Evolutionary conservation across 1,140 invertebrate genomes (phyloP).

Genomic region (Apis cerana): DNA sequence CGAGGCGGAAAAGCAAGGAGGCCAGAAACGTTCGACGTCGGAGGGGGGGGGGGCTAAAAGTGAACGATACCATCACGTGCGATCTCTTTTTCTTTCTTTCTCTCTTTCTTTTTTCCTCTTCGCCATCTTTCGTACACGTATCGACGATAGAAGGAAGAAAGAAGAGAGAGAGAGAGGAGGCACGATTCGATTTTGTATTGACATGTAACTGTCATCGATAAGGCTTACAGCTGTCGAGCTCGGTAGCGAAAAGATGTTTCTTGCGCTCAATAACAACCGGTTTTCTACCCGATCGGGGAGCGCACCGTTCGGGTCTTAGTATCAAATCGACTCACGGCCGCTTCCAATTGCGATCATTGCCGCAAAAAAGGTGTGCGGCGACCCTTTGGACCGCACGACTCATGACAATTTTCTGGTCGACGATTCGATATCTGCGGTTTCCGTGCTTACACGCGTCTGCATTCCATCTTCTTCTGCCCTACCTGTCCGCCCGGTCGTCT

Average conservation of each 20-base stretch:
- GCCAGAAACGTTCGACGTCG: too few relatives aligned
- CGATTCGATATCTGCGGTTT: slow-evolving; percentile 53
- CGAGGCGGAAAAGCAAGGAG: too few relatives aligned
- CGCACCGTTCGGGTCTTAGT: slow-evolving; percentile 49
- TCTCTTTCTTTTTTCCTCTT: too few relatives aligned
- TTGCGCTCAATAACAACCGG: slow-evolving; percentile 58
- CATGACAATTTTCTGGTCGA: slow-evolving; percentile 62
- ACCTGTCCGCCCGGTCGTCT: background rate
- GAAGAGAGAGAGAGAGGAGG: slow-evolving; percentile 11
- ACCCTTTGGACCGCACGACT: slow-evolving; percentile 53
- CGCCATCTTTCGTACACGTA: background rate
- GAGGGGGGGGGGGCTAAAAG: too few relatives aligned
- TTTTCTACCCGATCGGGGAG: slow-evolving; percentile 38
- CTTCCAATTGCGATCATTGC: slow-evolving; percentile 75
- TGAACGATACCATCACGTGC: too few relatives aligned
- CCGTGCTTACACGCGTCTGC: slow-evolving; percentile 49
- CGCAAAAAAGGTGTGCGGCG: slow-evolving; percentile 72
- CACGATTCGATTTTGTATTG: slow-evolving; percentile 76
- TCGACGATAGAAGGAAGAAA: background rate
- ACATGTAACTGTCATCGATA: slow-evolving; percentile 79
- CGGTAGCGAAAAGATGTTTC: slow-evolving; percentile 46
- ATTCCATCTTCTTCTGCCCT: slow-evolving; percentile 44
- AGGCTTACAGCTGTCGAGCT: slow-evolving; percentile 57
- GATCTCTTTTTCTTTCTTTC: too few relatives aligned
- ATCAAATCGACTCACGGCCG: slow-evolving; percentile 70